Evolutionary conservation across 1,140 invertebrate genomes (phyloP), one percentile per base, ranked within the genome.

Genomic region (Pissodes strobi): DNA sequence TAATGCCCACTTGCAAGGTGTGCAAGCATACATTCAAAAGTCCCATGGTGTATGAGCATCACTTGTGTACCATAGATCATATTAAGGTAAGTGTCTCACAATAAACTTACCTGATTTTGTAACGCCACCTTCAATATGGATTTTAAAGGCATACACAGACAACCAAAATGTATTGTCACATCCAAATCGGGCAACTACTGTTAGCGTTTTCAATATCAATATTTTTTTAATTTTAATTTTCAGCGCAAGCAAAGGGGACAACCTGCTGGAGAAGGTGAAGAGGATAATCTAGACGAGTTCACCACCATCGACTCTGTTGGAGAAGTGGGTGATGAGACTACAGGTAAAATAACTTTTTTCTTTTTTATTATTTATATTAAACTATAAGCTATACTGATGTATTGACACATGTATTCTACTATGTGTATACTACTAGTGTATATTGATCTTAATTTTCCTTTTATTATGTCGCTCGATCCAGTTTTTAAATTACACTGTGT

Each of bases 241-340:
- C 66, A 88, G 86, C 81, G 82, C 41, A 88, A 88, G 71, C 83
- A 84, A 15, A 74, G 78, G 34, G 34, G 69, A 75, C 81, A 82
- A 73, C 43, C 30, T 10, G 15, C n/a, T 30, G 71, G 66, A 43
- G 71, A 68, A 13, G 65, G 87, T 69, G 88, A 89, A 64, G 87
- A 88, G 46, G 88, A 90, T 75, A 88, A 91, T 80, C 82, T 92
- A 41, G 89, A 91, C 51, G 91, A 91, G 73, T 92, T 92, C 69
- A 89, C 91, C 81, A 91, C 90, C 21, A 82, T 93, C 6, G 90
- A 92, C 78, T 91, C 90, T 15, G 88, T 92, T 15, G 90, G 90
- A n/a, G 89, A 90, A 79, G 88, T 89, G 15, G 90, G 92, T 80
- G 89, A 66, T 9, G 46, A 63, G 3, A 25, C 13, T 21, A 43